These are phyloP conservation scores for Gallinago jamesoni DNA, from an alignment of 2,113 vertebrate genomes.

Conservation along the genomic window DNA sequence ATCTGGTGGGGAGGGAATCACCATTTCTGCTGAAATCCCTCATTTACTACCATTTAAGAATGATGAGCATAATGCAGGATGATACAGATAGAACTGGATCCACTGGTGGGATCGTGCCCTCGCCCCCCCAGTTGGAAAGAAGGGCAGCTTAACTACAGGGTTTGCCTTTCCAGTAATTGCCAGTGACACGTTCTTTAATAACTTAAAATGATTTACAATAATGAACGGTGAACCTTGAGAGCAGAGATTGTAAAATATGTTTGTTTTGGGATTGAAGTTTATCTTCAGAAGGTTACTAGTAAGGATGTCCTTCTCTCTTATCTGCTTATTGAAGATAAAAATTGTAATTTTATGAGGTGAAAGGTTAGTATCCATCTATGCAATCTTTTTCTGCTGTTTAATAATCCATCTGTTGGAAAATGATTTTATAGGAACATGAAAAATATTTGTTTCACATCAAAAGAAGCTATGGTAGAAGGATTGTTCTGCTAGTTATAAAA, in stretches of 20 bases:
- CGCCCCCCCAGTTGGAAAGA: neutral
- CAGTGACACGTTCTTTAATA: neutral
- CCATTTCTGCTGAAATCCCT: neutral
- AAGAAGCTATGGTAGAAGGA: neutral
- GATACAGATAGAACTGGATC: neutral
- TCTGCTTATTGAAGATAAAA: slow-evolving; percentile 4
- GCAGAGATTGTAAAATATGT: neutral
- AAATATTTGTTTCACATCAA: slow-evolving; percentile 13
- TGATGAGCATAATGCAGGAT: neutral
- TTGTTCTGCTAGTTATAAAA: neutral
- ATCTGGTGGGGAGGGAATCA: neutral
- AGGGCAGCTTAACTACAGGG: neutral
- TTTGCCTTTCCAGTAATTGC: neutral
- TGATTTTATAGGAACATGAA: neutral
- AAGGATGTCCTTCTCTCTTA: neutral
- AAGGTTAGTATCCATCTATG: neutral
- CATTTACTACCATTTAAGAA: neutral
- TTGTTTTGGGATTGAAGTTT: neutral
- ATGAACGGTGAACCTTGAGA: neutral
- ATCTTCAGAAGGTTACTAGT: slow-evolving; percentile 7
- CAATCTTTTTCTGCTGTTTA: neutral
- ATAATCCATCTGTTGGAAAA: neutral
- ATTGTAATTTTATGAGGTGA: neutral
- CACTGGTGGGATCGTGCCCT: neutral
- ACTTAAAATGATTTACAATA: neutral